phyloP scores from a whole-genome alignment of 2,113 vertebrate genomes.

The Etia nguti region DNA sequence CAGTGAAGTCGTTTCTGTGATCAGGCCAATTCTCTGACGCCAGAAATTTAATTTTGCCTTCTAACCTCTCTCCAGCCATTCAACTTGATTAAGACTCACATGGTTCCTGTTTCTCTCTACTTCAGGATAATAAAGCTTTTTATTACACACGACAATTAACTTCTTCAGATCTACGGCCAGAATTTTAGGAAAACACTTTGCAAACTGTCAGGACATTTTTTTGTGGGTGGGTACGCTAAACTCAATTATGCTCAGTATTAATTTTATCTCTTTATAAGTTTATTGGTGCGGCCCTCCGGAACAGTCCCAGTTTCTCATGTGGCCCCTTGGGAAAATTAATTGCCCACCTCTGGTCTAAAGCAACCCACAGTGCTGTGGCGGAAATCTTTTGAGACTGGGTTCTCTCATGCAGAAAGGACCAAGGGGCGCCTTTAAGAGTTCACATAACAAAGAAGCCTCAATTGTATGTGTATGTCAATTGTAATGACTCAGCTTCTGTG shows the following conservation, averaged over 20 bases:
- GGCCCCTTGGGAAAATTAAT: background rate
- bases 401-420: background rate
- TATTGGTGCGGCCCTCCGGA: background rate
- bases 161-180: background rate
- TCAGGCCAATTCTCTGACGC: background rate
- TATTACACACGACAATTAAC: background rate
- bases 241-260: background rate
- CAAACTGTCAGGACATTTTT: background rate
- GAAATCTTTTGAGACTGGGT: background rate
- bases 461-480: background rate
- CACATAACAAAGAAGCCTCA: background rate
- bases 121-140: background rate
- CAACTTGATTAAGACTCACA: background rate
- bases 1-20: background rate
- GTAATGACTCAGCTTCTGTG: background rate
- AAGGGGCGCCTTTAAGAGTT: background rate
- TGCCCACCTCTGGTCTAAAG: background rate
- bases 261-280: background rate
- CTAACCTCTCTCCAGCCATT: background rate
- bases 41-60: background rate
- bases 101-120: background rate
- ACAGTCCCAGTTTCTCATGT: background rate
- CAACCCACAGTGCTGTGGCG: background rate
- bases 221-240: fast-evolving
- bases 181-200: background rate